phyloP scores from a whole-genome alignment of 1,140 invertebrate genomes.

The Tribolium madens region DNA sequence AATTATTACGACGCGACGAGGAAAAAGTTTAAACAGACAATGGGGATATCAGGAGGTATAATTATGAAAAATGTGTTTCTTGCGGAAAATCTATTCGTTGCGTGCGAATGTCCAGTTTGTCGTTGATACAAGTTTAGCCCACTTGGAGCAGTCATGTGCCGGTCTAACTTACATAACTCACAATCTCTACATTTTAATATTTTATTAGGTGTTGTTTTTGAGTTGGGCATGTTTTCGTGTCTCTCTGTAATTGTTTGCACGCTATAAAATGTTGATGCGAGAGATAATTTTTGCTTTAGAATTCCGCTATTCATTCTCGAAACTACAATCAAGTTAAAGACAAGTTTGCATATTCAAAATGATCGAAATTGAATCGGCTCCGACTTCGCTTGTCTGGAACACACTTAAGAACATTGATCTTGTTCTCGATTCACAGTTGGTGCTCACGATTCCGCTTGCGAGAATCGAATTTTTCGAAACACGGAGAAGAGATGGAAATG shows the following conservation, averaged over 20 bases:
- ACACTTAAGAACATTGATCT: constrained; percentile 25
- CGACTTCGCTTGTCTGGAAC: not conserved
- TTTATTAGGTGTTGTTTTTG: constrained; percentile 45
- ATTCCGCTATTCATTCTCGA: constrained; percentile 40
- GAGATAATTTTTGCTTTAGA: constrained; percentile 41
- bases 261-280: constrained; percentile 43
- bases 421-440: not conserved
- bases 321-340: constrained; percentile 33
- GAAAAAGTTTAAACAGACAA: not conserved
- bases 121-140: constrained; percentile 41
- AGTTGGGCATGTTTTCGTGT: constrained; percentile 42
- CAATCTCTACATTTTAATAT: constrained; percentile 52
- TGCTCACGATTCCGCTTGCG: not conserved
- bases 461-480: not conserved
- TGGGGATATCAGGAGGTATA: not conserved
- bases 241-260: constrained; percentile 46
- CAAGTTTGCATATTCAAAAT: constrained; percentile 42
- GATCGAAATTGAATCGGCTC: constrained; percentile 39
- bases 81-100: constrained; percentile 42
- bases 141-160: constrained; percentile 50
- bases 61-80: constrained; percentile 33
- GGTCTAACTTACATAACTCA: constrained; percentile 51
- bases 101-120: constrained; percentile 48
- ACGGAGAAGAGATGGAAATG: not conserved
- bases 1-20: not conserved